Base-by-base conservation (phyloP, 2,113 vertebrate species). In the Malurus alboscapulatus region DNA sequence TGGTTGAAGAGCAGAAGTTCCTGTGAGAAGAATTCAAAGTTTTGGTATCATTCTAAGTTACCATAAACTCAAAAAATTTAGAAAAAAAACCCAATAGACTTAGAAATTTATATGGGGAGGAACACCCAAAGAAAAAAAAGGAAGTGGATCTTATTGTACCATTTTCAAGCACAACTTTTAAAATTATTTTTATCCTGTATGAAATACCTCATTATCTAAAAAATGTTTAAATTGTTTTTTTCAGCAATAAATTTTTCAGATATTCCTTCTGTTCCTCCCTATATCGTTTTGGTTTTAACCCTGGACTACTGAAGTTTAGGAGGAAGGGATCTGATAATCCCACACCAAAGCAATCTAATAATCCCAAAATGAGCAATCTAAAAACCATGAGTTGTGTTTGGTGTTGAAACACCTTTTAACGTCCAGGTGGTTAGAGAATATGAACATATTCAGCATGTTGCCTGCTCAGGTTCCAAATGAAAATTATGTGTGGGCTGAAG, bases 401-500 rank as follows among this genome's bases (percentile, higher is more conserved):
- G 36, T 54, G 18, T 20, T 81, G 20, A 71, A 81, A 74, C 12
- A 44, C 5, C 3, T 45, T 48, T 66, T 27, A 51, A 20, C 29
- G 61, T 34, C 90, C 16, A 1, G 5, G 44, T 63, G 32, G 4
- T 63, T 71, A 75, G 47, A 66, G 22, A 29, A 38, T 6, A n/a
- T 9, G 6, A n/a, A 16, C 32, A 14, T 9, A 50, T 3, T 36
- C 4, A 2, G 14, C 3, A 1, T 24, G 38, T 45, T n/a, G 19
- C 40, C 50, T 76, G 54, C 13, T 92, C 45, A 59, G 12, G 13
- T 36, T 76, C 44, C 27, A 85, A 38, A 91, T 29, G 0, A 87
- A 77, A 86, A 76, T 38, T 17, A 25, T 15, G 1, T 32, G 17
- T 55, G 26, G 8, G 8, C 19, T 62, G 19, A 65, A 45, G 7